A percentile compares a stretch with the other conserved stretches of the same genome.
Conservation (phyloP, 2,113 vertebrate species). For the Xyliphius kryptos region DNA sequence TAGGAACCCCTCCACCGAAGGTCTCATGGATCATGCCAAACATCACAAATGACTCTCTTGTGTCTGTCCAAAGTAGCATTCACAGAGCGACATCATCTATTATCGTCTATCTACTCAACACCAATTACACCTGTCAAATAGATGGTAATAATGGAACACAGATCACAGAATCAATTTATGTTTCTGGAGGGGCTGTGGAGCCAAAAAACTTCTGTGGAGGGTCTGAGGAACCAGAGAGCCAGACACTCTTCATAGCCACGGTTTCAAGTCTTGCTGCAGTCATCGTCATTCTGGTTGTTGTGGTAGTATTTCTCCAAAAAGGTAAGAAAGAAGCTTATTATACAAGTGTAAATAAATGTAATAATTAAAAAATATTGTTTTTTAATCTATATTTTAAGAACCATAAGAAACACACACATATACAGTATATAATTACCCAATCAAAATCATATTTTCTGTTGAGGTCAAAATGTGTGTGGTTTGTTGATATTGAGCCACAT, state of each 20-base stretch:
- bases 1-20: slow-evolving; percentile 5
- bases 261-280: neutral
- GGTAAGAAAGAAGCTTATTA: neutral
- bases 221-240: neutral
- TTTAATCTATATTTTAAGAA: too few species aligned
- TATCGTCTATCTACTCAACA: neutral
- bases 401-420: too few species aligned
- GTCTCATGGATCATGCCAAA: slow-evolving; percentile 12
- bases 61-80: neutral
- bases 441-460: too few species aligned
- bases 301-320: neutral
- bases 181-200: neutral
- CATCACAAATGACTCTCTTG: neutral
- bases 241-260: neutral
- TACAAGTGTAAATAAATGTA: neutral
- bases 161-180: neutral
- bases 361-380: neutral
- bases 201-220: neutral
- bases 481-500: too few species aligned
- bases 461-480: too few species aligned
- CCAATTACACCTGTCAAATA: slow-evolving; percentile 23
- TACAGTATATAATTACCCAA: too few species aligned
- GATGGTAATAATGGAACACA: neutral
- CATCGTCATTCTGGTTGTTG: neutral
- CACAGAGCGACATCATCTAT: neutral